These are phyloP conservation scores for Ectobius pallidus DNA, from an alignment of 2,888 invertebrate genomes.

Conservation along the genomic window DNA sequence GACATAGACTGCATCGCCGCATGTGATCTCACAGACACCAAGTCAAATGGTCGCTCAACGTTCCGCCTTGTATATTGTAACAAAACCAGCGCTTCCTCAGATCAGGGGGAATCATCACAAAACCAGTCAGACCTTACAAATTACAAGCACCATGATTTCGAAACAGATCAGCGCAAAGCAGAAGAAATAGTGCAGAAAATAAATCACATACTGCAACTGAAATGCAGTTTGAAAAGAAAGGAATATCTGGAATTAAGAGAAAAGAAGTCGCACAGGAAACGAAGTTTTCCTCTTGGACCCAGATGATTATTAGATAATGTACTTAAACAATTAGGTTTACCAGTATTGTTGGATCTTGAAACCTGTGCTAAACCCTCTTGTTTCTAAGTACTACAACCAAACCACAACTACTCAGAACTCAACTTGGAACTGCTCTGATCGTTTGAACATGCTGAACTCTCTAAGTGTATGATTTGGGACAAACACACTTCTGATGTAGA, in stretches of 20 bases:
- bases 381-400: slow-evolving; percentile 6
- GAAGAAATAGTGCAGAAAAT: slow-evolving; percentile 87
- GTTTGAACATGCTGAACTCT: too few species aligned
- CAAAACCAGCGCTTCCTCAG: slow-evolving; percentile 6
- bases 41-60: slow-evolving; percentile 69
- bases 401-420: too few species aligned
- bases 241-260: slow-evolving; percentile 82
- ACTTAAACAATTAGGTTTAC: slow-evolving; percentile 21
- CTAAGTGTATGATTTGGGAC: too few species aligned
- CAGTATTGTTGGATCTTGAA: slow-evolving; percentile 2
- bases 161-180: slow-evolving; percentile 75
- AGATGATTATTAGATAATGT: slow-evolving; percentile 45
- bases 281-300: slow-evolving; percentile 58
- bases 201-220: slow-evolving; percentile 82
- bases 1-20: slow-evolving; percentile 86
- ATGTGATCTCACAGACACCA: slow-evolving; percentile 83
- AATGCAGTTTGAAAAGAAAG: slow-evolving; percentile 77
- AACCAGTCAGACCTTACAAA: slow-evolving; percentile 25
- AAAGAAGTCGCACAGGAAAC: slow-evolving; percentile 67
- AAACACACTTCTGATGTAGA: too few species aligned
- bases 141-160: slow-evolving; percentile 89
- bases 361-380: slow-evolving; percentile 7
- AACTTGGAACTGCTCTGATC: too few species aligned
- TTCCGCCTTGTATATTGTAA: slow-evolving; percentile 72
- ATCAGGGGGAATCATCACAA: slow-evolving; percentile 7